Evolutionary conservation across 1,140 invertebrate species (phyloP).

Genomic region (Dinothrombium tinctorium): DNA sequence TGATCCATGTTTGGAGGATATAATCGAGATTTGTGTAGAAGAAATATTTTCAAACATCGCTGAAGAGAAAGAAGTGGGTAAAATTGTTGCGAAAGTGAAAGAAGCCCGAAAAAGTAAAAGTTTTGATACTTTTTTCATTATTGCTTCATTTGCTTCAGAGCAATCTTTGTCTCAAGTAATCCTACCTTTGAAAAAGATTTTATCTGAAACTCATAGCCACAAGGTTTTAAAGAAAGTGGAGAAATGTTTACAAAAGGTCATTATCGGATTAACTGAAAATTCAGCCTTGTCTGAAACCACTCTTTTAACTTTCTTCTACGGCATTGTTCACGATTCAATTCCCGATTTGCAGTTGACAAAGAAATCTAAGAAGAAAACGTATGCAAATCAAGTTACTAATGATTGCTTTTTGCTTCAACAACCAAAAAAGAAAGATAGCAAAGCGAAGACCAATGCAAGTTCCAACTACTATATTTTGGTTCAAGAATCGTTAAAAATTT

Average conservation of each 20-base stretch:
- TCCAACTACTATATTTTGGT: constrained; percentile 68
- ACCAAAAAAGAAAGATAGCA: neutral
- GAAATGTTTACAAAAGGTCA: constrained; percentile 49
- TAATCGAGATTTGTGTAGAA: constrained; percentile 55
- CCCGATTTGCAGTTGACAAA: constrained; percentile 19
- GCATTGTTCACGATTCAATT: constrained; percentile 50
- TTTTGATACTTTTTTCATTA: constrained; percentile 55
- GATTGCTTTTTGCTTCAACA: constrained; percentile 4
- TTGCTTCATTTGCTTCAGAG: constrained; percentile 50
- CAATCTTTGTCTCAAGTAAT: constrained; percentile 47
- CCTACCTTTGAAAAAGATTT: constrained; percentile 46
- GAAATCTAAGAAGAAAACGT: neutral
- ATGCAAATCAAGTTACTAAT: neutral
- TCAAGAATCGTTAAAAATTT: constrained; percentile 20
- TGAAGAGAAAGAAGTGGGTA: constrained; percentile 73
- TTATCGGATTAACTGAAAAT: constrained; percentile 54
- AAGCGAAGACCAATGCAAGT: constrained; percentile 27
- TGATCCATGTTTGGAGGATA: constrained; percentile 43
- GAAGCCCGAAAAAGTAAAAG: constrained; percentile 43
- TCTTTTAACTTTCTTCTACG: constrained; percentile 55
- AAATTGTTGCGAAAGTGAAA: constrained; percentile 43
- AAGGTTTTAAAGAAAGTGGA: constrained; percentile 53
- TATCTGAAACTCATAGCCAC: constrained; percentile 46
- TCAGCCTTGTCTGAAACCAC: constrained; percentile 35
- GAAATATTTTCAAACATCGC: constrained; percentile 65